These are phyloP conservation scores for Antechinus stuartii DNA, from an alignment of 2,113 vertebrate species.

Conservation along the genomic window DNA sequence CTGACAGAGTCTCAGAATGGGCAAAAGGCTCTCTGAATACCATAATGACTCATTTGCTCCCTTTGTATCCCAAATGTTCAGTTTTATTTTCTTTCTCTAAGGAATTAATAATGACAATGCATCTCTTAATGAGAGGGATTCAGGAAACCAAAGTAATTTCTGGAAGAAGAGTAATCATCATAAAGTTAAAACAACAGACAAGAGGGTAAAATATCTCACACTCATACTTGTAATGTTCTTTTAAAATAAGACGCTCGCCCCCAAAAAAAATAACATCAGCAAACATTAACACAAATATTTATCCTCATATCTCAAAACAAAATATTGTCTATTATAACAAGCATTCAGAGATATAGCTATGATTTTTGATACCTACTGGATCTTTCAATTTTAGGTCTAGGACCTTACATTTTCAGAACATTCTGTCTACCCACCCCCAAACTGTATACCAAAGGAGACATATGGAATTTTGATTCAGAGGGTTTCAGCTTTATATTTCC, in stretches of 20 bases:
- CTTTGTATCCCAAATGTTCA: background rate
- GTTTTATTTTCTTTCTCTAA: background rate
- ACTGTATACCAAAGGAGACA: background rate
- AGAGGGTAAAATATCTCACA: background rate
- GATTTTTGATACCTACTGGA: background rate
- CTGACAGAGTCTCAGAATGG: background rate
- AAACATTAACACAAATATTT: background rate
- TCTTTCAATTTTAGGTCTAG: background rate
- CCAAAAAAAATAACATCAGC: background rate
- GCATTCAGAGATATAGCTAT: background rate
- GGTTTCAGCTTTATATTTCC: background rate
- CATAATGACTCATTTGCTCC: background rate
- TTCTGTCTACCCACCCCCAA: background rate
- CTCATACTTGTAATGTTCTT: background rate
- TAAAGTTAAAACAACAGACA: background rate
- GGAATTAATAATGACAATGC: background rate
- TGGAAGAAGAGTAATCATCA: background rate
- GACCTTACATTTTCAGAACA: background rate
- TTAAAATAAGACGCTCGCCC: background rate
- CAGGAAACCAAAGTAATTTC: background rate
- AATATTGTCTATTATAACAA: background rate
- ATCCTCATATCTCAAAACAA: background rate
- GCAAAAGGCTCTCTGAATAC: background rate
- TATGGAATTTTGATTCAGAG: background rate
- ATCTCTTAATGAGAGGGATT: background rate